Evolutionary conservation across 2,113 vertebrate genomes (phyloP).

Genomic region (Hippolais icterina): DNA sequence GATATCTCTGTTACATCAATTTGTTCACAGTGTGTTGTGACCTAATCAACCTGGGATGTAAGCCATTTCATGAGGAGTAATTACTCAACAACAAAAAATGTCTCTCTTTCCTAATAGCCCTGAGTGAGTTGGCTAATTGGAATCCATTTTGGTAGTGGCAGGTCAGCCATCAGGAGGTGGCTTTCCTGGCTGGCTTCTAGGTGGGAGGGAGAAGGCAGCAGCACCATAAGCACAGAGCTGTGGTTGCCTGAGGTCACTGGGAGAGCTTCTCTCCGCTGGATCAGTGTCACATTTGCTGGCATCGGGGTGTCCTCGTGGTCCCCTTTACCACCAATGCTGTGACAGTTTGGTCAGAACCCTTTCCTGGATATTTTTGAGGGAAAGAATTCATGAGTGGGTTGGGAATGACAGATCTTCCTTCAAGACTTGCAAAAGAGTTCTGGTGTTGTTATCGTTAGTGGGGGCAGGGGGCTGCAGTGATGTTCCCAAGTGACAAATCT

Average conservation of each 20-base stretch:
- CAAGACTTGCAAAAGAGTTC: neutral
- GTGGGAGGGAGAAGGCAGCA: neutral
- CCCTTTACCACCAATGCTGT: neutral
- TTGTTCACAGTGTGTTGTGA: constrained; percentile 68
- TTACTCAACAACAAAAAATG: constrained; percentile 62
- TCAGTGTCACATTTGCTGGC: neutral
- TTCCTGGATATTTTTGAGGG: neutral
- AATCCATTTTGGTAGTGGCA: constrained; percentile 58
- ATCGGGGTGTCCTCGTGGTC: fast-evolving
- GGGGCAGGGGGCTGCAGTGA: neutral
- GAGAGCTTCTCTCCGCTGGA: neutral
- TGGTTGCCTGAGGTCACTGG: neutral
- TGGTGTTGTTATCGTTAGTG: neutral
- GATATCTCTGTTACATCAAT: constrained; percentile 69
- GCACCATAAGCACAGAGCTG: neutral
- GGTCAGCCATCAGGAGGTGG: constrained; percentile 33
- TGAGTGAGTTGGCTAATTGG: constrained; percentile 57
- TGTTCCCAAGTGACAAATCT: neutral
- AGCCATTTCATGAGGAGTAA: constrained; percentile 57
- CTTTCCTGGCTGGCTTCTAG: constrained; percentile 30
- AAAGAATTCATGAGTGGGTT: neutral
- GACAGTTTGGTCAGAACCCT: neutral
- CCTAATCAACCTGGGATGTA: constrained; percentile 65
- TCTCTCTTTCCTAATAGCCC: constrained; percentile 24
- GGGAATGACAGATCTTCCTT: constrained; percentile 9